These are phyloP conservation scores for Andricus quercusramuli DNA, from an alignment of 2,888 invertebrate genomes.

Conservation along the genomic window DNA sequence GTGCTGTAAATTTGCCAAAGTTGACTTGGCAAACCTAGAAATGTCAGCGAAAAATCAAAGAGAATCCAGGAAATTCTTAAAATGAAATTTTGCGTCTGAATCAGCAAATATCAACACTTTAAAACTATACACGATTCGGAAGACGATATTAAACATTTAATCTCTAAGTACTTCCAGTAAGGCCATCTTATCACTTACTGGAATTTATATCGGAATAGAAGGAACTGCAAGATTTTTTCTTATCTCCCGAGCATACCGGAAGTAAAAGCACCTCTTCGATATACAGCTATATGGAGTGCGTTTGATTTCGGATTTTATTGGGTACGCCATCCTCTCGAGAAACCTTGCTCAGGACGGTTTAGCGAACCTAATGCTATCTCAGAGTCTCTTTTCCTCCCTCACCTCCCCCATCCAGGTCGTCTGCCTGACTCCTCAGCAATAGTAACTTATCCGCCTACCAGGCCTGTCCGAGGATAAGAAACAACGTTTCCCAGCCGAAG, in stretches of 20 bases:
- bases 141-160: neutral
- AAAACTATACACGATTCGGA: too few relatives aligned
- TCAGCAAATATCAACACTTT: too few relatives aligned
- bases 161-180: neutral
- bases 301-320: conserved; percentile 26
- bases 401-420: neutral
- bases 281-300: conserved; percentile 11
- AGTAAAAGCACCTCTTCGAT: neutral
- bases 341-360: conserved; percentile 8
- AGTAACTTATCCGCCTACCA: conserved; percentile 18
- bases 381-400: neutral
- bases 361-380: conserved; percentile 26
- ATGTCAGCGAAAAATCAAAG: too few relatives aligned
- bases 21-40: too few relatives aligned
- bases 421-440: too few relatives aligned
- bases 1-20: too few relatives aligned
- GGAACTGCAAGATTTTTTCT: neutral
- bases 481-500: conserved; percentile 5
- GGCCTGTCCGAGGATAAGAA: conserved; percentile 30
- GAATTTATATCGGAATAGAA: neutral
- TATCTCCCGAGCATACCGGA: neutral
- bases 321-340: conserved; percentile 23
- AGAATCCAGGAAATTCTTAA: too few relatives aligned
- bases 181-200: neutral
- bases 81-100: too few relatives aligned